Evolutionary conservation across 1,140 invertebrate species (phyloP).

Genomic region (Metopolophium dirhodum): DNA sequence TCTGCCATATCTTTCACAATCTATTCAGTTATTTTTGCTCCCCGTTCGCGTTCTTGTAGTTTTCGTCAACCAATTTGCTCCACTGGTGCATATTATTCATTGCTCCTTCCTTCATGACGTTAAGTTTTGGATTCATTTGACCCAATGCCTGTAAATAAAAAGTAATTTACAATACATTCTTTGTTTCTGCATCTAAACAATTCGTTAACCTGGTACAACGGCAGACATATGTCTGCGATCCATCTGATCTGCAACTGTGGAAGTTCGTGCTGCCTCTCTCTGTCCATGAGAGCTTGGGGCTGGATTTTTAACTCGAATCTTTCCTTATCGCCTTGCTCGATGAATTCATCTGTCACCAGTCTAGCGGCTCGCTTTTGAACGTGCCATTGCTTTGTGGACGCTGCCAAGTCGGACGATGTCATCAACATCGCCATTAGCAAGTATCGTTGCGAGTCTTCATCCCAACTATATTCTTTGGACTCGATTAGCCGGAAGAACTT

Average conservation of each 20-base stretch:
- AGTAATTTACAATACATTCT: not conserved
- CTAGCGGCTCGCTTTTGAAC: slow-evolving; percentile 67
- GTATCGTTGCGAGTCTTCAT: slow-evolving; percentile 66
- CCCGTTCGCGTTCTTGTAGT: not conserved
- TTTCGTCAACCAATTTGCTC: slow-evolving; percentile 60
- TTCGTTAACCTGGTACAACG: slow-evolving; percentile 63
- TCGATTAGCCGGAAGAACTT: slow-evolving; percentile 68
- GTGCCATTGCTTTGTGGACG: slow-evolving; percentile 73
- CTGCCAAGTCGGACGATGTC: slow-evolving; percentile 74
- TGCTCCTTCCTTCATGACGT: slow-evolving; percentile 64
- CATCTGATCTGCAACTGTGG: slow-evolving; percentile 64
- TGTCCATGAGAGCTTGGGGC: slow-evolving; percentile 64
- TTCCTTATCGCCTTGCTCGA: slow-evolving; percentile 70
- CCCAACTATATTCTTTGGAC: slow-evolving; percentile 65
- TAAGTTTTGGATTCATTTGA: slow-evolving; percentile 64
- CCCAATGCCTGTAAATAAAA: slow-evolving; percentile 62
- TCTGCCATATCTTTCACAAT: not conserved
- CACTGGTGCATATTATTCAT: slow-evolving; percentile 63
- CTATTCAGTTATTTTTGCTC: not conserved
- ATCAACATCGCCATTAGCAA: slow-evolving; percentile 71
- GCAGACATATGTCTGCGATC: slow-evolving; percentile 64
- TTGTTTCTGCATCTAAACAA: not conserved
- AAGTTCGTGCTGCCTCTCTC: slow-evolving; percentile 64
- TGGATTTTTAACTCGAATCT: slow-evolving; percentile 68
- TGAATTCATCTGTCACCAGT: slow-evolving; percentile 64